A percentile compares a stretch with the other conserved stretches of the same genome.
Evolutionary conservation across 92 coral and sea anemone genomes (phyloP).

Genomic region (Zoanthus sansibaricus): DNA sequence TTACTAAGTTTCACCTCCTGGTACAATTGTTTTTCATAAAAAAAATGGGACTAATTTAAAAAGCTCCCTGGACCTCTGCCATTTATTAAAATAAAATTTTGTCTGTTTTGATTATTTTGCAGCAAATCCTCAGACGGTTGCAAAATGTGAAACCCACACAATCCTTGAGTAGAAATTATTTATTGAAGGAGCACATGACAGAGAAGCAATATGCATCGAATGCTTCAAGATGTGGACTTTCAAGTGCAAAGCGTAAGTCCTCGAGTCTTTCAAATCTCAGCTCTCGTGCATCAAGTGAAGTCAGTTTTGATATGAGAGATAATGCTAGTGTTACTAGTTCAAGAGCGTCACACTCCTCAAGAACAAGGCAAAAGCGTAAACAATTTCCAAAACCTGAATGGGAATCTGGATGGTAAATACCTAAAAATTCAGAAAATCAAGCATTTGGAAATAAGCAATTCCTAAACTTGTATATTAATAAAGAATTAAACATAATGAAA

Average conservation of each 20-base stretch:
- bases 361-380: constrained; percentile 54
- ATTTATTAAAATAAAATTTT: neutral
- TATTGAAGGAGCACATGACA: constrained; percentile 74
- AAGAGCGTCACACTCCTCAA: constrained; percentile 68
- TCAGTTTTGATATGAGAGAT: constrained; percentile 72
- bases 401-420: constrained; percentile 92
- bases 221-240: constrained; percentile 75
- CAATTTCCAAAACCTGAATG: constrained; percentile 75
- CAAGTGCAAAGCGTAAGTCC: constrained; percentile 73
- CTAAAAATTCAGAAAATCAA: neutral
- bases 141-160: constrained; percentile 84
- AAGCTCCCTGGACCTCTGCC: too few relatives aligned
- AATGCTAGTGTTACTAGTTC: constrained; percentile 80
- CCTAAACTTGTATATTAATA: too few relatives aligned
- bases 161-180: constrained; percentile 74
- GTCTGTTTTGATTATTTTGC: constrained; percentile 29
- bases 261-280: constrained; percentile 56
- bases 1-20: too few relatives aligned
- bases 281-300: constrained; percentile 75
- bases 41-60: too few relatives aligned
- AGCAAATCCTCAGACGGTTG: constrained; percentile 89
- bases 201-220: constrained; percentile 74
- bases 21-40: too few relatives aligned
- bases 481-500: too few relatives aligned
- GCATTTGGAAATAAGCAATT: neutral